Base-by-base conservation (phyloP, 2,113 vertebrate species). In the Ceuthmochares aereus region DNA sequence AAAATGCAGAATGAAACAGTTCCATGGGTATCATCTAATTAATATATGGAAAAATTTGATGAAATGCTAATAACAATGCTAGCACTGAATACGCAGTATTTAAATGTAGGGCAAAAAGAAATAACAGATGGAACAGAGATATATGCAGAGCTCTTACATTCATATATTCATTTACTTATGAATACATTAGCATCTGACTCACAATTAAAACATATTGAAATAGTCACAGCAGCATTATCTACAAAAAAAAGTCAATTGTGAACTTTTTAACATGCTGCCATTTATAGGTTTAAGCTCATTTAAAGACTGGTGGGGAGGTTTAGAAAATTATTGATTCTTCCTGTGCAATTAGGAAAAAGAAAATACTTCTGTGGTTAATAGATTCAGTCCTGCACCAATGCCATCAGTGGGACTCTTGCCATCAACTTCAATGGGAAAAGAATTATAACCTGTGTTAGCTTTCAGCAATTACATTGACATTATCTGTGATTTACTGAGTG, bases 401-500 rank as follows among this genome's bases (percentile, higher is more conserved):
- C 49, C 64, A 45, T 85, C 93, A 94, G 68, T 43, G 87, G 30
- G 13, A 66, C 45, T 54, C 63, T 74, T 84, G 56, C 80, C 87
- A 93, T 80, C 84, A 82, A 43, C 34, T 82, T 93, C 93, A 84
- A 79, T 82, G 76, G 75, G 84, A 90, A 94, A 95, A 95, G 93
- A 97, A 97, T 95, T 93, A 96, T 20, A 66, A 56, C 1, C 20
- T 91, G 83, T 72, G 94, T 89, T 91, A 91, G 55, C 73, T 96
- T 95, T 89, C 78, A 95, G 90, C 95, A 95, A 93, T 95, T 94
- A 97, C 86, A 74, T 26, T 96, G 95, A 95, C 93, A 51, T 96
- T 97, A 96, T 96, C 95, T 95, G 88, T 94, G 90, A 96, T 96
- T 92, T 96, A 96, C 95, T 93, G 91, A 86, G 88, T 94, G 84